Base-by-base conservation (phyloP, 1,140 invertebrate species). In the Lanistes nyassanus region DNA sequence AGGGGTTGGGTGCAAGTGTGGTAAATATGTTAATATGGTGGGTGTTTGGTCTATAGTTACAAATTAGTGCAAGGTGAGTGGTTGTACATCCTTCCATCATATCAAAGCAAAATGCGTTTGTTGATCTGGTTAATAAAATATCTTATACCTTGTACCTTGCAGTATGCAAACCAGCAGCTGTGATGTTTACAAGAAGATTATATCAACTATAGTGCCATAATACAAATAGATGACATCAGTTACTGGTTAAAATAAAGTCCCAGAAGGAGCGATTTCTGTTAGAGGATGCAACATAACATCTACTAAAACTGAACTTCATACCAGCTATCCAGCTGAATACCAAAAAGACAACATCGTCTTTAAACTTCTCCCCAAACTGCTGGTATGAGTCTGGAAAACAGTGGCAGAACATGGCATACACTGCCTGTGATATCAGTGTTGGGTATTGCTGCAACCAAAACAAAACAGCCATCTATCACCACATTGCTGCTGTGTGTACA, bases 281-380 rank as follows among this genome's bases (percentile, higher is more conserved):
- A 47, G 19, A 47, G 5, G 19, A 6, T 16, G 60, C 0, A 65
- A 21, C 16, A 65, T 7, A 3, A 60, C 3, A 23, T n/a, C 36
- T n/a, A 26, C n/a, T 23, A 47, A 37, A 42, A 6, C 68, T 21
- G 58, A 26, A 66, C 16, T 31, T 74, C 58, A 60, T 70, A 87
- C 87, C 88, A 81, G 87, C 80, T 69, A 89, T 85, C 88, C 88
- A 89, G 21, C 81, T 79, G 74, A 78, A 85, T 3, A 87, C 83
- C 11, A 88, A 72, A 26, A 51, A 74, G 6, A 84, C 75, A 9
- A 88, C 51, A 47, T 84, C 78, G 65, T 88, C 84, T 70, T 87
- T 87, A 70, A 89, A 89, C 42, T 81, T 77, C 70, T 85, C 85
- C 16, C 83, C 82, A 83, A 89, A 89, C 77, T 88, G 86, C 58